phyloP scores from a whole-genome alignment of 1,140 invertebrate genomes.

The Zaprionus nigranus region DNA sequence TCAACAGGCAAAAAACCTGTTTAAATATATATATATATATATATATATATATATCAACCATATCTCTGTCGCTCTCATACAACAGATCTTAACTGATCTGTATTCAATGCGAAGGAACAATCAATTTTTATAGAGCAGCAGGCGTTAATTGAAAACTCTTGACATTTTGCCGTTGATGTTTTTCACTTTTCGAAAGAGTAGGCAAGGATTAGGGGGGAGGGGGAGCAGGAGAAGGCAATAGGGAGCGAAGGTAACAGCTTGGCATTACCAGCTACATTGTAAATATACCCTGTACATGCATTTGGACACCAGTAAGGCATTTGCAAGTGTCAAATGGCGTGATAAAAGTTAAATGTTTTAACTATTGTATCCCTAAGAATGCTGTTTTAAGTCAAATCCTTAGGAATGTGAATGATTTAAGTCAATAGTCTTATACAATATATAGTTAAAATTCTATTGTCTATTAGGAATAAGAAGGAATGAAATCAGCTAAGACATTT shows the following conservation, averaged over 20 bases:
- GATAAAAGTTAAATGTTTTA: too few species aligned
- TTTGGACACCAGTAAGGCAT: background rate
- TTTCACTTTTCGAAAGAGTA: constrained; percentile 9
- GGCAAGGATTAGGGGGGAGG: too few species aligned
- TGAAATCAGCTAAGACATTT: too few species aligned
- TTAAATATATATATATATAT: constrained; percentile 13
- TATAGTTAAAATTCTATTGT: too few species aligned
- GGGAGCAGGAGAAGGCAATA: too few species aligned
- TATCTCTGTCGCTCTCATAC: background rate
- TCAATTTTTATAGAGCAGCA: constrained; percentile 40
- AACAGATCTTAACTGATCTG: constrained; percentile 20
- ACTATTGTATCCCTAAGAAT: too few species aligned
- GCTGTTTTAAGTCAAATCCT: background rate
- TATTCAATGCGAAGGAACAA: constrained; percentile 37
- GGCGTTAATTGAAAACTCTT: constrained; percentile 71
- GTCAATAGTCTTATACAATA: too few species aligned
- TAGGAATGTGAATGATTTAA: too few species aligned
- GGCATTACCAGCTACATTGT: background rate
- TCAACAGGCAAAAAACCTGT: constrained; percentile 22
- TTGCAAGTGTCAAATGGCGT: background rate
- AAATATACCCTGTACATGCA: background rate
- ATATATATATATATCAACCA: background rate
- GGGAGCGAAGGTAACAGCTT: background rate
- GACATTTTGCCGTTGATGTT: constrained; percentile 44
- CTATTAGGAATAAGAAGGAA: too few species aligned